phyloP scores from a whole-genome alignment of 2,888 invertebrate genomes.

The Agriopis marginaria region DNA sequence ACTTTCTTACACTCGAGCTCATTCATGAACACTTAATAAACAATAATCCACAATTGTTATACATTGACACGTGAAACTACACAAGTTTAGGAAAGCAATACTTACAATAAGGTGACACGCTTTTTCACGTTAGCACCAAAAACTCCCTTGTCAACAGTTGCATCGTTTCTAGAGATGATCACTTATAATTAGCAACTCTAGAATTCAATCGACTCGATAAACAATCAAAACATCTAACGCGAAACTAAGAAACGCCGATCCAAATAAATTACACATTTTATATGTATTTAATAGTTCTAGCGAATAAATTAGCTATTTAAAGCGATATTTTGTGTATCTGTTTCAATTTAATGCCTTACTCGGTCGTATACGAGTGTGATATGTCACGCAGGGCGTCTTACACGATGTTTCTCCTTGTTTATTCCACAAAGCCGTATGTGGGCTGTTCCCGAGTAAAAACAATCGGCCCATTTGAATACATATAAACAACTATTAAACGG shows the following conservation, averaged over 20 bases:
- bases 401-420: slow-evolving; percentile 59
- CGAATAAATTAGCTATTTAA: slow-evolving; percentile 61
- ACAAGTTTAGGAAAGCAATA: too few species aligned
- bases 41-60: too few species aligned
- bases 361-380: slow-evolving; percentile 53
- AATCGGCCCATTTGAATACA: slow-evolving; percentile 51
- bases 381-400: slow-evolving; percentile 62
- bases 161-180: slow-evolving; percentile 2
- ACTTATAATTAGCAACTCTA: slow-evolving; percentile 22
- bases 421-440: slow-evolving; percentile 60
- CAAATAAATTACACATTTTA: slow-evolving; percentile 58
- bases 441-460: slow-evolving; percentile 52
- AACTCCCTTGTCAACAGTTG: background rate
- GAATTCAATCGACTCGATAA: slow-evolving; percentile 40
- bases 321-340: slow-evolving; percentile 62
- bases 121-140: too few species aligned
- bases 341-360: slow-evolving; percentile 59
- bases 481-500: slow-evolving; percentile 42
- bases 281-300: slow-evolving; percentile 62
- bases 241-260: slow-evolving; percentile 60
- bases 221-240: slow-evolving; percentile 57
- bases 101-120: too few species aligned
- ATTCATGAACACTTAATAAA: too few species aligned
- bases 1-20: too few species aligned
- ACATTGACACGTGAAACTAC: too few species aligned